Percentiles rank a stretch among this genome's conserved stretches.
phyloP scores from a whole-genome alignment of 2,797 vertebrate genomes.

The Orestias chungarensis region DNA sequence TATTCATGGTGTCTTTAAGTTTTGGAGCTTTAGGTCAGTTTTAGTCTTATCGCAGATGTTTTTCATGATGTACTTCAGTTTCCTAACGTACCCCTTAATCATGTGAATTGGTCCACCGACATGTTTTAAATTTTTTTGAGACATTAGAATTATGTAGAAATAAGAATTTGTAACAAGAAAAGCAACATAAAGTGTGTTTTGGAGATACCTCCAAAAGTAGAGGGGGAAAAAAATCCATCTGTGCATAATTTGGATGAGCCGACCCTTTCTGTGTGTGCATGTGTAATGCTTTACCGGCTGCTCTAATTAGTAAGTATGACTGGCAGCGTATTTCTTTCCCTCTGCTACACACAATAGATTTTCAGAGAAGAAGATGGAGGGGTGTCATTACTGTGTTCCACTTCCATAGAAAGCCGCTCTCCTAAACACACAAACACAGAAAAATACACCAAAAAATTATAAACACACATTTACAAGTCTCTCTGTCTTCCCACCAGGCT shows the following conservation, averaged over 20 bases:
- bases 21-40: background rate
- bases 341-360: slow-evolving; percentile 25
- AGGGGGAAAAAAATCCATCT: background rate
- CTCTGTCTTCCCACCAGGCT: slow-evolving; percentile 33
- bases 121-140: background rate
- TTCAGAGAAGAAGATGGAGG: slow-evolving; percentile 38
- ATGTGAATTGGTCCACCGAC: background rate
- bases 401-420: slow-evolving; percentile 26
- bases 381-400: slow-evolving; percentile 32
- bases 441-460: slow-evolving; percentile 36
- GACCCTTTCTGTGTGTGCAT: slow-evolving; percentile 12
- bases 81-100: background rate
- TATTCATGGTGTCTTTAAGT: background rate
- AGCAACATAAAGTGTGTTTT: background rate
- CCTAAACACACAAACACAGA: slow-evolving; percentile 27
- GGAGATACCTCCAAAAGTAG: background rate
- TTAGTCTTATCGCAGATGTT: background rate
- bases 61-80: background rate
- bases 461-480: slow-evolving; percentile 45
- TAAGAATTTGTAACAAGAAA: background rate
- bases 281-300: slow-evolving; percentile 19
- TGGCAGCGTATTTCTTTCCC: slow-evolving; percentile 37
- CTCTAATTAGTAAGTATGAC: slow-evolving; percentile 32
- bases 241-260: slow-evolving; percentile 8
- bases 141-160: background rate